A percentile compares a stretch with the other conserved stretches of the same genome.
Evolutionary conservation across 2,797 vertebrate genomes (phyloP).

Genomic region (Balearica regulorum): DNA sequence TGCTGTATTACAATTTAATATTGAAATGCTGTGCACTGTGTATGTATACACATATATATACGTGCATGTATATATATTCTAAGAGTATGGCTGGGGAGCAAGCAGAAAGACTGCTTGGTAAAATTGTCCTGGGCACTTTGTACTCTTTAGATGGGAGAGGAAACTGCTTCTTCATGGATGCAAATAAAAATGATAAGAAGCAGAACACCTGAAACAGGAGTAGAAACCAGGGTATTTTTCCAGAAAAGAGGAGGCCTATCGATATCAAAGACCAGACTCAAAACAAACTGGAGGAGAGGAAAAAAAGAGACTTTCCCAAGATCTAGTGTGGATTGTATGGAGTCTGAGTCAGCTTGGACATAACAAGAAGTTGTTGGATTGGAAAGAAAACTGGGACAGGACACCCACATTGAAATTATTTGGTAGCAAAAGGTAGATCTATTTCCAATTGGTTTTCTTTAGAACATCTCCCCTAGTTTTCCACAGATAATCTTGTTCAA

Average conservation of each 20-base stretch:
- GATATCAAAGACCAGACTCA: neutral
- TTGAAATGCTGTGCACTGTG: neutral
- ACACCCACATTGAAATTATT: neutral
- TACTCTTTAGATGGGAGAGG: neutral
- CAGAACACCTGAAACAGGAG: neutral
- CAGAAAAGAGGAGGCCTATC: neutral
- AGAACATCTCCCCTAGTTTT: neutral
- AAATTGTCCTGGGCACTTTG: accelerated
- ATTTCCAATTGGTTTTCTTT: neutral
- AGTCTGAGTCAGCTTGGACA: neutral
- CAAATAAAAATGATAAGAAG: neutral
- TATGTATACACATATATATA: neutral
- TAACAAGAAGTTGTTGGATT: neutral
- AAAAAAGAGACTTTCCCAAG: neutral
- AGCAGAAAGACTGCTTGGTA: neutral
- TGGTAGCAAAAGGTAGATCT: neutral
- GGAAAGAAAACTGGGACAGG: neutral
- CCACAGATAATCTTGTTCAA: neutral
- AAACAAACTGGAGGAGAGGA: neutral
- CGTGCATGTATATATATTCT: neutral
- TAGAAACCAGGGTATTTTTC: neutral
- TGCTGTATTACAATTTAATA: neutral
- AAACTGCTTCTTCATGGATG: neutral
- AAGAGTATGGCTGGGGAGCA: neutral
- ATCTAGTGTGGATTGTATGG: too few relatives aligned